Evolutionary conservation across 2,888 invertebrate genomes (phyloP), one percentile per base, ranked within the genome.

Genomic region (Microdon myrmicae): DNA sequence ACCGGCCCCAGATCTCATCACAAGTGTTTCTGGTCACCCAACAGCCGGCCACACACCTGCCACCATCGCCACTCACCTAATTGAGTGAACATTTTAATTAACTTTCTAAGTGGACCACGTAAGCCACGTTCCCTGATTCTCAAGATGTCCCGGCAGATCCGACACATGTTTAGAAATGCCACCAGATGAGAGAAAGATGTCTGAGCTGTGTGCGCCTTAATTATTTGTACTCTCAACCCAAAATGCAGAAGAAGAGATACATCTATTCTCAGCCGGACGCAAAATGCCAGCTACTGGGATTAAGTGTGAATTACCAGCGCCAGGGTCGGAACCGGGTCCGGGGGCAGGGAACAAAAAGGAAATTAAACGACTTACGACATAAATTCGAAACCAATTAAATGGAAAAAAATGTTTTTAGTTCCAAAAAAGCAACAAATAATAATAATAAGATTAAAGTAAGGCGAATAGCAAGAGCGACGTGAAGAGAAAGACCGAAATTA

Each of bases 361-460:
- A 45, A 64, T 64, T 51, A 51, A 58, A 51, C 44, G 58, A 64
- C 64, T 61, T 64, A 51, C 58, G 56, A 64, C 64, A 58, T 31
- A 58, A 58, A 64, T 58, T 51, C 56, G 47, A 45, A 51, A 51
- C 56, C 51, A 64, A 64, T 64, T 64, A 64, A 56, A 64, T 51
- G 41, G 56, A 64, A 64, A 58, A 64, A 64, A n/a, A 61, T 56
- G n/a, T n/a, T n/a, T n/a, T n/a, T n/a, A n/a, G n/a, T n/a, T n/a
- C n/a, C n/a, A 56, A 45, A 58, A 56, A 61, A 58, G 31, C 56
- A 64, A 58, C 51, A 64, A 64, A 43, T n/a, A n/a, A n/a, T n/a
- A n/a, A n/a, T n/a, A n/a, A n/a, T n/a, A n/a, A n/a, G n/a, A n/a
- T n/a, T n/a, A n/a, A n/a, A n/a, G n/a, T n/a, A n/a, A n/a, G n/a